A percentile compares a stretch with the other conserved stretches of the same genome.
Evolutionary conservation across 2,797 vertebrate species (phyloP).

Genomic region (Urophycis tenuis): DNA sequence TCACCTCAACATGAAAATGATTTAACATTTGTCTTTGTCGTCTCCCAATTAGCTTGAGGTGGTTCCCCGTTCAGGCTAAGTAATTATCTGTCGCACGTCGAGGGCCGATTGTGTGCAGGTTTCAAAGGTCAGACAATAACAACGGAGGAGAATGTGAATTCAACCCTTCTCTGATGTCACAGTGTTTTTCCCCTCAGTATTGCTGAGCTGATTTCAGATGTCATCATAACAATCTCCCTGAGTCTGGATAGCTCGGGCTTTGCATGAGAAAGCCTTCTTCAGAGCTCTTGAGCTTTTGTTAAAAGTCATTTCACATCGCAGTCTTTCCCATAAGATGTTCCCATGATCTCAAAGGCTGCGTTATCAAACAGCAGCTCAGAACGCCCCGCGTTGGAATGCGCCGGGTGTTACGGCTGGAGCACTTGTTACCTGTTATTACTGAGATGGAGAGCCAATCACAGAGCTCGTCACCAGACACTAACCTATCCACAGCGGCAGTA

Average conservation of each 20-base stretch:
- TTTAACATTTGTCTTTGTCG: background rate
- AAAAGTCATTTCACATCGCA: background rate
- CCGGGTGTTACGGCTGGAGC: background rate
- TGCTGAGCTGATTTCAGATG: background rate
- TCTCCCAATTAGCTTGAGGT: background rate
- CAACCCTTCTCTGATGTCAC: background rate
- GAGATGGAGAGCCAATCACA: background rate
- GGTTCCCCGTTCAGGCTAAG: background rate
- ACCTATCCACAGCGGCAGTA: background rate
- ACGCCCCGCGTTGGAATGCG: background rate
- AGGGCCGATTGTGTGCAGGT: background rate
- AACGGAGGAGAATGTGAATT: background rate
- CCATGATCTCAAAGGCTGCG: background rate
- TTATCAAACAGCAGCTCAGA: background rate
- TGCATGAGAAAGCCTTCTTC: background rate
- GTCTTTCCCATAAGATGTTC: background rate
- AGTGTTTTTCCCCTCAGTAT: background rate
- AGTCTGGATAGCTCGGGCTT: background rate
- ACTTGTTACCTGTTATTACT: background rate
- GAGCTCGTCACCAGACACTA: too few relatives aligned
- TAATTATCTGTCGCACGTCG: background rate
- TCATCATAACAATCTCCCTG: background rate
- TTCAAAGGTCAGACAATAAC: background rate
- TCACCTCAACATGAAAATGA: background rate
- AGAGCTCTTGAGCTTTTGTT: background rate